These are phyloP conservation scores for Ditula angustiorana DNA, from an alignment of 2,888 invertebrate genomes.

Conservation along the genomic window DNA sequence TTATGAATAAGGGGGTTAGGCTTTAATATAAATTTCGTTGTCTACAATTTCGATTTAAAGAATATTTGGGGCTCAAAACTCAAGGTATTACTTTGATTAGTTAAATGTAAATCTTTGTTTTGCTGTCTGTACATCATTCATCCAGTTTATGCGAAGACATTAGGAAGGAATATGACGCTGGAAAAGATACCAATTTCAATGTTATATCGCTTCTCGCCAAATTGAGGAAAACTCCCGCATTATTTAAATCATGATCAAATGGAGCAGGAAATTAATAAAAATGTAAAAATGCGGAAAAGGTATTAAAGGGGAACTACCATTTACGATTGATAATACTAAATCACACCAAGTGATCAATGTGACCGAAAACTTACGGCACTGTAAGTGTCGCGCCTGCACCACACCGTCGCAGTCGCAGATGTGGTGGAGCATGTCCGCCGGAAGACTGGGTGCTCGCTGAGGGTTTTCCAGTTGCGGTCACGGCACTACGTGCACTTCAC, in stretches of 20 bases:
- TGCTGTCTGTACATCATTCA: constrained; percentile 52
- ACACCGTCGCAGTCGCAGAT: too few species aligned
- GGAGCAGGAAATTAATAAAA: constrained; percentile 11
- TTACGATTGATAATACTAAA: not conserved
- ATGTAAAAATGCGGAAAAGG: not conserved
- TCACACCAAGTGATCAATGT: too few species aligned
- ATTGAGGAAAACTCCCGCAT: constrained; percentile 30
- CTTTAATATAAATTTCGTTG: too few species aligned
- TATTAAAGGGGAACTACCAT: not conserved
- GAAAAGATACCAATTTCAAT: constrained; percentile 39
- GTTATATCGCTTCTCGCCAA: constrained; percentile 22
- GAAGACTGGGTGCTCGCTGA: too few species aligned
- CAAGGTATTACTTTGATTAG: not conserved
- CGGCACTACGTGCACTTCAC: too few species aligned
- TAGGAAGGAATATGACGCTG: constrained; percentile 47
- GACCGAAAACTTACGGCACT: too few species aligned
- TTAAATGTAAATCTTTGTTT: constrained; percentile 15
- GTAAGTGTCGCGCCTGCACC: too few species aligned
- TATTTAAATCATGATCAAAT: constrained; percentile 31
- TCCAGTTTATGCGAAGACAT: constrained; percentile 62
- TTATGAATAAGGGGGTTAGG: too few species aligned
- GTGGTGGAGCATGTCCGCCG: too few species aligned
- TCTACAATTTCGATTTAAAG: too few species aligned
- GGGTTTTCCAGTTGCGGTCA: too few species aligned
- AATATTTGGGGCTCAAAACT: not conserved